Conservation (phyloP, 1,140 invertebrate genomes). For the Drosophila fuyamai region DNA sequence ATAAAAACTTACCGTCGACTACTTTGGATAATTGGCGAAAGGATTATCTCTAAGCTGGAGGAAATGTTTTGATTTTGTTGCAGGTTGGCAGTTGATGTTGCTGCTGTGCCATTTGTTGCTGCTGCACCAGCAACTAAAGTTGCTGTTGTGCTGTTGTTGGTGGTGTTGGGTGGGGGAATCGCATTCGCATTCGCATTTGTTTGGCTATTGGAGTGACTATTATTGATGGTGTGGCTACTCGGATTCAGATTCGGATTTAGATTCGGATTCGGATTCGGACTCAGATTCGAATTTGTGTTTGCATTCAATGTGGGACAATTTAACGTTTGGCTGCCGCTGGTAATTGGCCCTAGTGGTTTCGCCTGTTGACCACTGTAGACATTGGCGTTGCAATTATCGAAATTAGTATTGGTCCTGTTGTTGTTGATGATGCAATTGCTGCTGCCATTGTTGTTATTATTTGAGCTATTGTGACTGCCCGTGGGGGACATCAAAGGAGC, state of each 20-base stretch:
- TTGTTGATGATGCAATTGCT: constrained; percentile 34
- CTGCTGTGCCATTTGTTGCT: constrained; percentile 28
- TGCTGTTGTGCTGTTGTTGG: constrained; percentile 43
- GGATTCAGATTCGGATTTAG: constrained; percentile 19
- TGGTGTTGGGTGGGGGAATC: constrained; percentile 27
- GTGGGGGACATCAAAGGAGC: constrained; percentile 76
- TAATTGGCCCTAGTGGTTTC: constrained; percentile 66
- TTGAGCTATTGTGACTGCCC: constrained; percentile 66
- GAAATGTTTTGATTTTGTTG: constrained; percentile 84
- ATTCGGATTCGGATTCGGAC: constrained; percentile 52
- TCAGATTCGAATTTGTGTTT: constrained; percentile 51
- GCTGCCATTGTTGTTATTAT: constrained; percentile 41
- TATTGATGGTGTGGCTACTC: constrained; percentile 55
- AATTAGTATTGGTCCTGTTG: constrained; percentile 75
- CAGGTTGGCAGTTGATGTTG: constrained; percentile 56
- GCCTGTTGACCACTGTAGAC: constrained; percentile 61
- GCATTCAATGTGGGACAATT: constrained; percentile 78
- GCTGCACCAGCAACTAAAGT: constrained; percentile 24
- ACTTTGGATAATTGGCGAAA: constrained; percentile 85
- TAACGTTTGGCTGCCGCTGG: constrained; percentile 71
- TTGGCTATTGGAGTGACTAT: constrained; percentile 51
- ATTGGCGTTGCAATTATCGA: constrained; percentile 84
- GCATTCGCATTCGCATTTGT: constrained; percentile 55
- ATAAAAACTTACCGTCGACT: constrained; percentile 84
- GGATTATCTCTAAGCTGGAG: constrained; percentile 85